phyloP scores from a whole-genome alignment of 2,888 invertebrate genomes.

The Plebejus anna region DNA sequence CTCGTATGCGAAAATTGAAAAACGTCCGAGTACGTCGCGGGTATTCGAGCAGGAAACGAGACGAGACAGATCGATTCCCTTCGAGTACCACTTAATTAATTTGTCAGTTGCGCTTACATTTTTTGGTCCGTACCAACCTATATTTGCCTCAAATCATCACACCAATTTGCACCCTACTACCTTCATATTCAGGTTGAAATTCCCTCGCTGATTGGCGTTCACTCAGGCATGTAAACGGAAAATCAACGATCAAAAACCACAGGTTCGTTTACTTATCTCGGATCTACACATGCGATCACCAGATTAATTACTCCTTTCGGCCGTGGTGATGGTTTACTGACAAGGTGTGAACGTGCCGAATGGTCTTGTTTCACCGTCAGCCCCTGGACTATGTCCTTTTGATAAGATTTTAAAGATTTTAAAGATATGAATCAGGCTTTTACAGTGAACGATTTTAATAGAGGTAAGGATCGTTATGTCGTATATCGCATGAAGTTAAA shows the following conservation, averaged over 20 bases:
- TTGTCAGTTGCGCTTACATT: slow-evolving; percentile 51
- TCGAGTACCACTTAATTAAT: slow-evolving; percentile 66
- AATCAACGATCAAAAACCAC: slow-evolving; percentile 51
- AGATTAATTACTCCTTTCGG: slow-evolving; percentile 65
- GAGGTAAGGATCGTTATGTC: too few relatives aligned
- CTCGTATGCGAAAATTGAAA: slow-evolving; percentile 37
- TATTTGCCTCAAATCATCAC: slow-evolving; percentile 26
- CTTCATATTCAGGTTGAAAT: slow-evolving; percentile 29
- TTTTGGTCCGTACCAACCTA: slow-evolving; percentile 40
- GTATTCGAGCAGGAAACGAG: slow-evolving; percentile 63
- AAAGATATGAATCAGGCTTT: background rate
- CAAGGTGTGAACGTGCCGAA: slow-evolving; percentile 39
- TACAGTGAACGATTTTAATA: background rate
- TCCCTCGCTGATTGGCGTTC: slow-evolving; percentile 32
- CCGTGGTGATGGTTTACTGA: slow-evolving; percentile 33
- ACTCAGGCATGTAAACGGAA: slow-evolving; percentile 48
- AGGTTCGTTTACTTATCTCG: slow-evolving; percentile 55
- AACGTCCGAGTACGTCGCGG: slow-evolving; percentile 35
- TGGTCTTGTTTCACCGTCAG: slow-evolving; percentile 6
- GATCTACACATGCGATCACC: slow-evolving; percentile 65
- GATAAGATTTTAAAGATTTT: slow-evolving; percentile 5
- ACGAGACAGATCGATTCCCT: slow-evolving; percentile 65
- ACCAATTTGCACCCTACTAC: slow-evolving; percentile 31
- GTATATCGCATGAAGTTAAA: too few relatives aligned
- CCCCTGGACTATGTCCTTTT: background rate